Evolutionary conservation across 2,113 vertebrate species (phyloP).

Genomic region (Columba livia): DNA sequence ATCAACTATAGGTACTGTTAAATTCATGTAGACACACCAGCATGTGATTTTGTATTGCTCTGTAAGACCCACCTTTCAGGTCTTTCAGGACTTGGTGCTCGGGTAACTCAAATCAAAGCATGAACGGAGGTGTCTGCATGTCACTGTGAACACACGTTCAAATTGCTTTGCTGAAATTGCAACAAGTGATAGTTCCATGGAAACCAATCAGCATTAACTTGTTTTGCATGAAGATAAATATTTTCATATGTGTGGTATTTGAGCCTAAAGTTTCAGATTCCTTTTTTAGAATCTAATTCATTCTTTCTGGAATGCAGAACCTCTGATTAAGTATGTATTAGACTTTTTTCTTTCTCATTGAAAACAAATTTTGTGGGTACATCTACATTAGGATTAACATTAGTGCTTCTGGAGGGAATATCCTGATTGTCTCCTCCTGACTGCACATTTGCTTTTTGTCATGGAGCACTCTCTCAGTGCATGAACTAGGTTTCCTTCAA

Average conservation of each 20-base stretch:
- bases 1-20: not conserved
- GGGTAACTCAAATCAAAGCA: not conserved
- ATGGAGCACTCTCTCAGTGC: not conserved
- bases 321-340: not conserved
- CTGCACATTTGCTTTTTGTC: not conserved
- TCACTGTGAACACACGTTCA: not conserved
- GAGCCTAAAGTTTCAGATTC: not conserved
- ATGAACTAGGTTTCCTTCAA: not conserved
- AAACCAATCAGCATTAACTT: not conserved
- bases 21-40: not conserved
- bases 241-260: not conserved
- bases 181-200: not conserved
- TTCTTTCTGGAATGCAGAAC: not conserved
- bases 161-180: not conserved
- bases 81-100: not conserved
- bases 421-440: not conserved
- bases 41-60: not conserved
- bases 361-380: not conserved
- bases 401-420: not conserved
- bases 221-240: not conserved
- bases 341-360: not conserved
- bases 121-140: not conserved
- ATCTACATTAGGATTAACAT: not conserved
- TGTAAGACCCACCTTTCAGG: not conserved
- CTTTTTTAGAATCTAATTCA: not conserved